Conservation (phyloP, 2,113 vertebrate species). For the Lates calcarifer region DNA sequence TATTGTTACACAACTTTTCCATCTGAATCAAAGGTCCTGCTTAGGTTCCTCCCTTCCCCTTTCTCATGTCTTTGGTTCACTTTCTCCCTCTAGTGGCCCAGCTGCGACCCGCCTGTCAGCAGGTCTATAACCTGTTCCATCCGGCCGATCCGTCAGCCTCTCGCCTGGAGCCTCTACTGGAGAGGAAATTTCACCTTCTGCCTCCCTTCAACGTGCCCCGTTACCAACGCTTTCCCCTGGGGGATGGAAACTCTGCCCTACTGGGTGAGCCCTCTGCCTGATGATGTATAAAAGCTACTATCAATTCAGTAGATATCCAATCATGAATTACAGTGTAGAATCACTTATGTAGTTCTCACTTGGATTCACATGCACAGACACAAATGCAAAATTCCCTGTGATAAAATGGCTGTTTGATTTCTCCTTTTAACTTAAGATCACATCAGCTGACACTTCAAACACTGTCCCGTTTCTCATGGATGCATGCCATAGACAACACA, state of each 20-base stretch:
- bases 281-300: not conserved
- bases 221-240: conserved; percentile 94
- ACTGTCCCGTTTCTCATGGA: conserved; percentile 34
- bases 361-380: conserved; percentile 36
- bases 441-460: conserved; percentile 33
- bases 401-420: conserved; percentile 20
- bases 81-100: conserved; percentile 86
- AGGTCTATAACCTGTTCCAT: conserved; percentile 96
- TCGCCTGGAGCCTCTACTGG: conserved; percentile 93
- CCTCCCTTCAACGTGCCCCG: conserved; percentile 91
- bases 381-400: conserved; percentile 24
- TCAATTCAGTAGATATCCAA: not conserved
- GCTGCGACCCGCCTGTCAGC: conserved; percentile 88
- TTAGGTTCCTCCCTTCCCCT: not conserved
- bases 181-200: conserved; percentile 91
- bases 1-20: not conserved
- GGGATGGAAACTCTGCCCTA: conserved; percentile 90
- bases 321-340: not conserved
- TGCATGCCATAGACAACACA: conserved; percentile 31
- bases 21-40: not conserved
- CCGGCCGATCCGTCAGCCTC: conserved; percentile 94
- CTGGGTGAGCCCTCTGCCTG: conserved; percentile 84
- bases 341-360: not conserved
- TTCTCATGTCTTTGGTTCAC: conserved; percentile 43
- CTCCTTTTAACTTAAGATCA: conserved; percentile 22